Evolutionary conservation across 2,888 invertebrate genomes (phyloP), one percentile per base, ranked within the genome.

Genomic region (Epinotia ramella): DNA sequence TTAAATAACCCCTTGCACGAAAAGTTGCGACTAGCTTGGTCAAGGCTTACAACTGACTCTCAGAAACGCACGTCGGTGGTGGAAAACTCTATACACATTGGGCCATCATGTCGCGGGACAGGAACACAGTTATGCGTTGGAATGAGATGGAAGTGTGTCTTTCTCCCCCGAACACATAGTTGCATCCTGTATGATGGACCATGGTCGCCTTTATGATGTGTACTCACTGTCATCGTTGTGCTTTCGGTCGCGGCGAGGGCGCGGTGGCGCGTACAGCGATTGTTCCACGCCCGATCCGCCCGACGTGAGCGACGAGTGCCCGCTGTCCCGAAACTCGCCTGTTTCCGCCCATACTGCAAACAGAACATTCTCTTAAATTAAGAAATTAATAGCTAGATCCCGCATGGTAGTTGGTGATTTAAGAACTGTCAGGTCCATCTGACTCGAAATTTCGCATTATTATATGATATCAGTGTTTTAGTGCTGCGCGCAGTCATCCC

Each of bases 321-420:
- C 96, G 82, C 96, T 97, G 93, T 98, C 98, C 82, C 98, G 96
- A 91, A 98, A 98, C 94, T 98, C 98, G 79, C 97, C 97, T 76
- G 97, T 97, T 92, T 98, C 98, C 79, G 98, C 97, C 97, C 98
- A 98, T 90, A 98, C 98, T 98, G 96, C 82, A 96, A 96, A 89
- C 80, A 79, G 71, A 76, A 67, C 64, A 70, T 33, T 62, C 0
- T 62, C n/a, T 53, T 53, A 16, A 53, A 13, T 3, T 44, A 44
- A 49, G 4, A 5, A n/a, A 49, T 5, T 49, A 53, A 53, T 7
- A 53, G n/a, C n/a, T 53, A 7, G 49, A 49, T 16, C 16, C 5
- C 49, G 16, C 49, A 53, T 2, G 53, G 6, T 7, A n/a, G 53
- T 5, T n/a, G n/a, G 53, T 53, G 7, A 49, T 49, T 49, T 16